These are phyloP conservation scores for Nebria salina DNA, from an alignment of 2,888 invertebrate genomes.

Conservation along the genomic window DNA sequence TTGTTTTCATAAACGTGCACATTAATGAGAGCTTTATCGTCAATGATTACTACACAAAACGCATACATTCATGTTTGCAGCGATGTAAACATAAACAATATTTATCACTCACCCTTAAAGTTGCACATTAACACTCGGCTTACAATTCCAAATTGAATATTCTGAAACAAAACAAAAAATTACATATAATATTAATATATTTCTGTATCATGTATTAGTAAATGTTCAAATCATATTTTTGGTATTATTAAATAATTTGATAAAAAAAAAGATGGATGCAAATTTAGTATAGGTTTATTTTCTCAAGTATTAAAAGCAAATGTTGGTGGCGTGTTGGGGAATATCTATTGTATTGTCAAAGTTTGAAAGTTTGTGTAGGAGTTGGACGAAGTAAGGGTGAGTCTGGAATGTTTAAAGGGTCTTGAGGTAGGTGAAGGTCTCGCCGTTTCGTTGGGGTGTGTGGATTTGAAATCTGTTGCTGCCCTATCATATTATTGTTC, in stretches of 20 bases:
- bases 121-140: not conserved
- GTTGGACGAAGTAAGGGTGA: not conserved
- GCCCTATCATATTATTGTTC: slow-evolving; percentile 3
- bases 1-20: not conserved
- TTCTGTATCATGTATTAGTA: no score
- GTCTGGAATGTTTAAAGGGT: slow-evolving; percentile 13
- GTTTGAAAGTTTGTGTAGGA: not conserved
- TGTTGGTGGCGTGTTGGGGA: no score
- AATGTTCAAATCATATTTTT: no score
- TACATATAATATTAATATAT: not conserved
- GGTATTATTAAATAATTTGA: no score
- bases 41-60: not conserved
- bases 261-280: no score
- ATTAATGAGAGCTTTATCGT: not conserved
- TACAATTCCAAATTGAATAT: not conserved
- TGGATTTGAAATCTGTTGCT: slow-evolving; percentile 8
- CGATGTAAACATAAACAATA: not conserved
- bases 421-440: slow-evolving; percentile 36
- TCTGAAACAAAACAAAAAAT: not conserved
- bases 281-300: no score
- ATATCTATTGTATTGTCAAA: not conserved
- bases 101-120: not conserved
- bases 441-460: not conserved
- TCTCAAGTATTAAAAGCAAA: no score
- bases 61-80: not conserved